Evolutionary conservation across 2,797 vertebrate species (phyloP).

Genomic region (Allobates femoralis): DNA sequence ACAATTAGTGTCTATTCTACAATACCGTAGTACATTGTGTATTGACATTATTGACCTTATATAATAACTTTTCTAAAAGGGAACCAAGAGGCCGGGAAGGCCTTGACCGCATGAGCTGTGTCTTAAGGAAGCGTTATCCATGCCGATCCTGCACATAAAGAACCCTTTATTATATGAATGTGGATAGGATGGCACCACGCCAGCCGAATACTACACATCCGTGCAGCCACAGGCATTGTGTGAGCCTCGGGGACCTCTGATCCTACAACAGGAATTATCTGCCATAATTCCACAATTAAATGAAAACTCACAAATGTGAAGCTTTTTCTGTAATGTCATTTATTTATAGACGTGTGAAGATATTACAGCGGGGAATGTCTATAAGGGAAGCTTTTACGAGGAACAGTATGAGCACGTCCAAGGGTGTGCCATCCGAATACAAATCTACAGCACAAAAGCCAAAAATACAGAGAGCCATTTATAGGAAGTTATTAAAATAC

Average conservation of each 20-base stretch:
- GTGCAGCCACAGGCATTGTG: not conserved
- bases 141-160: not conserved
- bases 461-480: not conserved
- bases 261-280: not conserved
- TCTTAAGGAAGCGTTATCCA: not conserved
- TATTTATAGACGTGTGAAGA: not conserved
- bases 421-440: not conserved
- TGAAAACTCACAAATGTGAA: not conserved
- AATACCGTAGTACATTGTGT: not conserved
- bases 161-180: not conserved
- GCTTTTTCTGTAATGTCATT: not conserved
- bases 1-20: not conserved
- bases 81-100: no score
- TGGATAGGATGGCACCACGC: not conserved
- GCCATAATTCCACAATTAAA: not conserved
- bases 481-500: not conserved
- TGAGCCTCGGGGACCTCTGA: not conserved
- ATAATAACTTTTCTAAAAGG: not conserved
- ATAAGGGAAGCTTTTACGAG: not conserved
- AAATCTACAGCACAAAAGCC: not conserved
- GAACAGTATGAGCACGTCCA: slow-evolving; percentile 10
- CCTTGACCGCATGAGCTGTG: not conserved
- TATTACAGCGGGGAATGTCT: not conserved
- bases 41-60: not conserved
- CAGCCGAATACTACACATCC: not conserved